These are phyloP conservation scores for Podilymbus podiceps DNA, from an alignment of 2,113 vertebrate species.

Conservation along the genomic window DNA sequence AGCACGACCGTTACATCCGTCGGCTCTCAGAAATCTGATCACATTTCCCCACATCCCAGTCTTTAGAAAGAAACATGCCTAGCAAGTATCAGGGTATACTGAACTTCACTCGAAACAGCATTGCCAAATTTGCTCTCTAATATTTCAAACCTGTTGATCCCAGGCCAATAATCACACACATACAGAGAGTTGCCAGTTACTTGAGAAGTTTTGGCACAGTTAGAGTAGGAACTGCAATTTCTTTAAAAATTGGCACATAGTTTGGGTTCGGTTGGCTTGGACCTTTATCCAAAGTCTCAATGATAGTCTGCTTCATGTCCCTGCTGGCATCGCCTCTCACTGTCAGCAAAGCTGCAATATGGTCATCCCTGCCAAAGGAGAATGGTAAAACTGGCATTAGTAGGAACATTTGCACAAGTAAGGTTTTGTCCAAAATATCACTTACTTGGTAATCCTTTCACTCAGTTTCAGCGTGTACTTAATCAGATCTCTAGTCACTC, in stretches of 20 bases:
- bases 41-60: not conserved
- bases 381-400: not conserved
- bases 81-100: not conserved
- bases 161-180: not conserved
- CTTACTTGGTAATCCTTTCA: not conserved
- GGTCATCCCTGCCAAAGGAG: slow-evolving; percentile 84
- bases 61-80: not conserved
- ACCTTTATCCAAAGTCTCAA: slow-evolving; percentile 92
- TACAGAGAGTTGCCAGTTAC: slow-evolving; percentile 49
- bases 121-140: not conserved
- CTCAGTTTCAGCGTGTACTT: not conserved
- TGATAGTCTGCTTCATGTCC: slow-evolving; percentile 95
- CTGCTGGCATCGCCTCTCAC: slow-evolving; percentile 91
- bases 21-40: not conserved
- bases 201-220: slow-evolving; percentile 93
- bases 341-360: slow-evolving; percentile 88
- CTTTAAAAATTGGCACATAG: slow-evolving; percentile 88
- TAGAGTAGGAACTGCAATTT: slow-evolving; percentile 89
- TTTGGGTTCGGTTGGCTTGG: slow-evolving; percentile 73
- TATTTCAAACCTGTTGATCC: not conserved
- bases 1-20: not conserved
- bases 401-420: not conserved
- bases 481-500: not conserved
- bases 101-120: not conserved
- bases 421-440: not conserved